A percentile compares a stretch with the other conserved stretches of the same genome.
Conservation (phyloP, 2,797 vertebrate genomes). For the Calcarius lapponicus region DNA sequence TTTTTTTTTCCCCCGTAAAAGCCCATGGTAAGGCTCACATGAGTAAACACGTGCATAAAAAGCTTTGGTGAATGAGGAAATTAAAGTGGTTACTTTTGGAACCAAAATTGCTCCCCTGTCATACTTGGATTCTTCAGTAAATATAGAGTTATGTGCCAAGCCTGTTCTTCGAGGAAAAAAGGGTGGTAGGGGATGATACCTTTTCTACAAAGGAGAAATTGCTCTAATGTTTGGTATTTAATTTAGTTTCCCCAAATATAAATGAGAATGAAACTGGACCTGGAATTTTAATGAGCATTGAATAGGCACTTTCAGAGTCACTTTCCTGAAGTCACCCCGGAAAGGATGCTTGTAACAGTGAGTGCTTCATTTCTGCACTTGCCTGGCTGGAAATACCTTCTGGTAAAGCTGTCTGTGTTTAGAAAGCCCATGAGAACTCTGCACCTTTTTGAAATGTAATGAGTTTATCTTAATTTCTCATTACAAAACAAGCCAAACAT, state of each 20-base stretch:
- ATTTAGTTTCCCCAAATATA: background rate
- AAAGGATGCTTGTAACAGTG: background rate
- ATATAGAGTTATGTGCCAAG: accelerated
- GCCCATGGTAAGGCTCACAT: background rate
- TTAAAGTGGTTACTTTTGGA: background rate
- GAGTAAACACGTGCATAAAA: background rate
- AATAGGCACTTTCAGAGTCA: background rate
- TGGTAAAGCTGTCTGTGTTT: background rate
- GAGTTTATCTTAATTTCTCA: background rate
- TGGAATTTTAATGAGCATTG: background rate
- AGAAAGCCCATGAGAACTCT: background rate
- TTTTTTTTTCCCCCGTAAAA: background rate
- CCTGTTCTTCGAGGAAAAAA: background rate
- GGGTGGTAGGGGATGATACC: background rate
- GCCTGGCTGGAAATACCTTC: background rate
- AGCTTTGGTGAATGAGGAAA: background rate
- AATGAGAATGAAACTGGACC: background rate
- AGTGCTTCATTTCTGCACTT: background rate
- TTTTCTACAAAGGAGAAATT: background rate
- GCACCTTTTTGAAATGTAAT: background rate
- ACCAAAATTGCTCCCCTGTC: background rate
- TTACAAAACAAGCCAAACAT: background rate
- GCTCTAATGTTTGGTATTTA: background rate
- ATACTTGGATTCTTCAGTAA: background rate
- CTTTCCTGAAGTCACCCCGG: accelerated